Percentiles rank a stretch among this genome's conserved stretches.
These are phyloP conservation scores for Cylas formicarius DNA, from an alignment of 1,140 invertebrate species.

Conservation along the genomic window DNA sequence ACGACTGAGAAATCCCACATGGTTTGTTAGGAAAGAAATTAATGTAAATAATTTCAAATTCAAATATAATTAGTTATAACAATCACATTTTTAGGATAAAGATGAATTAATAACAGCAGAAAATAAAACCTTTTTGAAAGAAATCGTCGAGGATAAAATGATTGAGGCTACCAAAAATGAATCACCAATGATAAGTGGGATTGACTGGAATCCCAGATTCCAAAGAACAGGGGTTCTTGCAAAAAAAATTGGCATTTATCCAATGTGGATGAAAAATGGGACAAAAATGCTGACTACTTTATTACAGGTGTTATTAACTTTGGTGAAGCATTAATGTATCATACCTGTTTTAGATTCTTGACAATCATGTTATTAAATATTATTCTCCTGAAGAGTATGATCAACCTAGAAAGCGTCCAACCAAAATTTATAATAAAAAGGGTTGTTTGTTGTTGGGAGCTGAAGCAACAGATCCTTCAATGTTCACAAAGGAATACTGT, in stretches of 20 bases:
- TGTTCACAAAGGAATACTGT: conserved; percentile 85
- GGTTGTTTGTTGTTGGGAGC: conserved; percentile 83
- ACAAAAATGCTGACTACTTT: conserved; percentile 70
- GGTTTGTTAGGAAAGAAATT: conserved; percentile 48
- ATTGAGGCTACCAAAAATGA: conserved; percentile 47
- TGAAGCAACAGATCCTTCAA: conserved; percentile 77
- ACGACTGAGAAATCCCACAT: conserved; percentile 48
- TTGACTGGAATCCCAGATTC: conserved; percentile 57
- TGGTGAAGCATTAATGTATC: not conserved
- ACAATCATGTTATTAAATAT: conserved; percentile 95
- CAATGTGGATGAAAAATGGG: conserved; percentile 87
- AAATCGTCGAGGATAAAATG: conserved; percentile 57
- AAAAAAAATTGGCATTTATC: conserved; percentile 87
- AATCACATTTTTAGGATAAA: conserved; percentile 46
- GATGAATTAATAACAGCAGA: conserved; percentile 68
- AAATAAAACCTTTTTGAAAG: conserved; percentile 75
- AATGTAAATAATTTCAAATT: conserved; percentile 36
- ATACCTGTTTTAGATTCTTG: conserved; percentile 60
- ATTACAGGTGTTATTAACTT: conserved; percentile 60
- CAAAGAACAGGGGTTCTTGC: conserved; percentile 80
- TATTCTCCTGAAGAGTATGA: conserved; percentile 73
- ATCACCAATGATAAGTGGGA: conserved; percentile 46
- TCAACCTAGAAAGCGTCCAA: conserved; percentile 46
- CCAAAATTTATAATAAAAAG: conserved; percentile 41
- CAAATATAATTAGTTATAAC: not conserved